Evolutionary conservation across 2,113 vertebrate genomes (phyloP).

Genomic region (Pelobates fuscus): DNA sequence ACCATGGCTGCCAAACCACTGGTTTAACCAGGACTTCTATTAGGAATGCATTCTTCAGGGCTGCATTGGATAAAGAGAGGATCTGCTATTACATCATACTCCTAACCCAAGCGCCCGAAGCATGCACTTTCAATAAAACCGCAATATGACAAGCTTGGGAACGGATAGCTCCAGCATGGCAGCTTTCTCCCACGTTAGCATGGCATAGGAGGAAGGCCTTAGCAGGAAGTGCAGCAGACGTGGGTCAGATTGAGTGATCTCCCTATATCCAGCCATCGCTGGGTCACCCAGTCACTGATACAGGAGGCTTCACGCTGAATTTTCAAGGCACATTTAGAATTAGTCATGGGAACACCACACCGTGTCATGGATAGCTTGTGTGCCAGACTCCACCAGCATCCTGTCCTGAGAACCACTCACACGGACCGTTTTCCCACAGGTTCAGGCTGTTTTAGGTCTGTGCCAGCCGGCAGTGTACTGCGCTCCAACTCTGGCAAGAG

Average conservation of each 20-base stretch:
- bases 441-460: conserved; percentile 23
- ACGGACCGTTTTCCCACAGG: conserved; percentile 15
- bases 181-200: no score
- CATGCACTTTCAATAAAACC: no score
- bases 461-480: conserved; percentile 24
- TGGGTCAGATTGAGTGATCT: background rate
- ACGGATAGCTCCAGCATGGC: no score
- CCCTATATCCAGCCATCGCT: conserved; percentile 21
- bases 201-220: background rate
- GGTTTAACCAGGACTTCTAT: no score
- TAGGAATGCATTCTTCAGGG: no score
- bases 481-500: background rate
- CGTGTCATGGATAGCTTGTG: conserved; percentile 41
- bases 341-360: conserved; percentile 45
- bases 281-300: conserved; percentile 35
- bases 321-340: conserved; percentile 45
- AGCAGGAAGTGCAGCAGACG: background rate
- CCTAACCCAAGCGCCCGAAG: no score
- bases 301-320: conserved; percentile 46
- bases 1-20: no score
- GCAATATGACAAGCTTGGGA: no score
- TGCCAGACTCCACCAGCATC: conserved; percentile 42
- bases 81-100: no score
- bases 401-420: conserved; percentile 34
- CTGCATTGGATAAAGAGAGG: no score